These are phyloP conservation scores for Portunus trituberculatus DNA, from an alignment of 1,140 invertebrate species.

Conservation along the genomic window DNA sequence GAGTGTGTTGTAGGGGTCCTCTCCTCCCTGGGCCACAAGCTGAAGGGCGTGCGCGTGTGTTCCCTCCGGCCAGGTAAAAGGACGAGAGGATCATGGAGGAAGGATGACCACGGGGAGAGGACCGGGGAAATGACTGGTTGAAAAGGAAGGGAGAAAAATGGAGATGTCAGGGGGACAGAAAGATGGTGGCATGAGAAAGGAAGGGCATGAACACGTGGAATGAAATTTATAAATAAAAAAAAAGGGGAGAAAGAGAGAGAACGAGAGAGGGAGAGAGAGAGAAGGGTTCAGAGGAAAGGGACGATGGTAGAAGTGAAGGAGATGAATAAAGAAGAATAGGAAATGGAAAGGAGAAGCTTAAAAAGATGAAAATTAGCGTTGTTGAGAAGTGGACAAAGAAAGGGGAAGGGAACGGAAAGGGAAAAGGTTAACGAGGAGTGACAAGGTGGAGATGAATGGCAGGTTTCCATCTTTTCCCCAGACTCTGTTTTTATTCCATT, in stretches of 20 bases:
- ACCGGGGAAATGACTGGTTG: neutral
- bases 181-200: neutral
- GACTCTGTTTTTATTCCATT: neutral
- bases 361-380: too few species aligned
- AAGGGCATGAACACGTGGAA: neutral
- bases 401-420: neutral
- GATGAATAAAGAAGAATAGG: neutral
- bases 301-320: neutral
- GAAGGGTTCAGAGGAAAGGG: neutral
- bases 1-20: neutral
- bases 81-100: neutral
- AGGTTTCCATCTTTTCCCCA: neutral
- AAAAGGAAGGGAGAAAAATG: conserved; percentile 21
- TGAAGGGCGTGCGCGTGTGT: neutral
- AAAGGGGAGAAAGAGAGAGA: conserved; percentile 23
- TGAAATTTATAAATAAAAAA: neutral
- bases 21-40: neutral
- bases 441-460: neutral
- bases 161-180: neutral
- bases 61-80: neutral
- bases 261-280: conserved; percentile 28
- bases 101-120: neutral
- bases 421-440: neutral
- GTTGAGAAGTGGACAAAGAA: neutral
- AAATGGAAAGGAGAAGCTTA: too few species aligned